These are phyloP conservation scores for Naja naja DNA, from an alignment of 2,113 vertebrate species.

Conservation along the genomic window DNA sequence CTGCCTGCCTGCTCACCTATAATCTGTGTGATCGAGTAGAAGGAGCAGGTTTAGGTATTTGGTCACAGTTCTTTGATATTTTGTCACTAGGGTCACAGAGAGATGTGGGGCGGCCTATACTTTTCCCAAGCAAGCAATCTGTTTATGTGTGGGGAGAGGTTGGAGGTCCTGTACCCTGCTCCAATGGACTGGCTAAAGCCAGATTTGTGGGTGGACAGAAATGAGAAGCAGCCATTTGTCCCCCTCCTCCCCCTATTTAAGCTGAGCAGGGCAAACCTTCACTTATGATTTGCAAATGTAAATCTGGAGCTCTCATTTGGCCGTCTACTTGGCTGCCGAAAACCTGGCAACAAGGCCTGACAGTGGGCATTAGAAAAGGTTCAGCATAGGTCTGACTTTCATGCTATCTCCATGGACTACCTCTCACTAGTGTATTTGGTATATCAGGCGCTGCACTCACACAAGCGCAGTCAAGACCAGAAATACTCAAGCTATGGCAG, in stretches of 20 bases:
- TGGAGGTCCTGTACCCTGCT: neutral
- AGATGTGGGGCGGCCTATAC: neutral
- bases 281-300: neutral
- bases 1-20: neutral
- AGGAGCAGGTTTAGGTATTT: conserved; percentile 52
- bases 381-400: neutral
- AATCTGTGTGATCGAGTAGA: conserved; percentile 27
- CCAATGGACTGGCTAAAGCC: neutral
- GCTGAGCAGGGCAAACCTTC: neutral
- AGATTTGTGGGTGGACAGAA: neutral
- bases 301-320: neutral
- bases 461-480: neutral
- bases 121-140: neutral
- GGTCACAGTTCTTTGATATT: conserved; percentile 40
- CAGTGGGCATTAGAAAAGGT: neutral
- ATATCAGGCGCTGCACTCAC: too few species aligned
- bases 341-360: neutral
- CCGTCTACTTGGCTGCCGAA: neutral
- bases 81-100: conserved; percentile 34
- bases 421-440: neutral
- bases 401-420: neutral
- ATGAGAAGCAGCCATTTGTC: neutral
- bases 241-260: neutral
- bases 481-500: neutral
- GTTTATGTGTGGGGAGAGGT: neutral